A percentile compares a stretch with the other conserved stretches of the same genome.
Conservation (phyloP, 2,797 vertebrate species). For the Odontamblyopus lacepedii region DNA sequence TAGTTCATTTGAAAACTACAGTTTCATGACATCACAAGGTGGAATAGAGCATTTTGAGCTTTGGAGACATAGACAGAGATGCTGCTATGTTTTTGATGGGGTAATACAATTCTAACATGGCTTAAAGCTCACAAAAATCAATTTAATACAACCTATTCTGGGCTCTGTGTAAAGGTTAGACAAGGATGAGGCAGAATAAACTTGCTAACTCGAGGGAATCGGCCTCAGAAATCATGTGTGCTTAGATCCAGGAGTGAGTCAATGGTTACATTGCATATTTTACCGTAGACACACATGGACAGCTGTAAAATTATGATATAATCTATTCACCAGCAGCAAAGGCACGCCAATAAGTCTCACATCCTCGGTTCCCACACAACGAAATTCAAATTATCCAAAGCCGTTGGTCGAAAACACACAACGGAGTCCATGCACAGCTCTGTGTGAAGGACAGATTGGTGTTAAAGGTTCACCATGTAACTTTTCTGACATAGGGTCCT, state of each 20-base stretch:
- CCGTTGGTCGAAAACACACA: neutral
- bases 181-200: slow-evolving; percentile 24
- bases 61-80: too few species aligned
- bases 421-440: neutral
- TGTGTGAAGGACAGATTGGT: neutral
- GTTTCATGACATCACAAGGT: too few species aligned
- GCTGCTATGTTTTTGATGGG: too few species aligned
- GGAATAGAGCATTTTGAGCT: too few species aligned
- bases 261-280: slow-evolving; percentile 30
- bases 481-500: neutral
- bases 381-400: neutral
- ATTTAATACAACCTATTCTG: neutral
- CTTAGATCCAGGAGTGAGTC: slow-evolving; percentile 30
- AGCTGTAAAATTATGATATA: slow-evolving; percentile 35
- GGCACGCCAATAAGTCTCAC: neutral
- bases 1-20: too few species aligned
- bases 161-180: slow-evolving; percentile 32
- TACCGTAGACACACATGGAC: slow-evolving; percentile 25
- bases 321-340: slow-evolving; percentile 27
- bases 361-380: slow-evolving; percentile 1
- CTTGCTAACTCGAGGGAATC: slow-evolving; percentile 9
- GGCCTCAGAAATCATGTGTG: slow-evolving; percentile 16
- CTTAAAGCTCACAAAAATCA: too few species aligned
- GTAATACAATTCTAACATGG: too few species aligned
- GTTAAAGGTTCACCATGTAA: neutral